A percentile compares a stretch with the other conserved stretches of the same genome.
phyloP scores from a whole-genome alignment of 2,797 vertebrate species.

The Lerista edwardsae region DNA sequence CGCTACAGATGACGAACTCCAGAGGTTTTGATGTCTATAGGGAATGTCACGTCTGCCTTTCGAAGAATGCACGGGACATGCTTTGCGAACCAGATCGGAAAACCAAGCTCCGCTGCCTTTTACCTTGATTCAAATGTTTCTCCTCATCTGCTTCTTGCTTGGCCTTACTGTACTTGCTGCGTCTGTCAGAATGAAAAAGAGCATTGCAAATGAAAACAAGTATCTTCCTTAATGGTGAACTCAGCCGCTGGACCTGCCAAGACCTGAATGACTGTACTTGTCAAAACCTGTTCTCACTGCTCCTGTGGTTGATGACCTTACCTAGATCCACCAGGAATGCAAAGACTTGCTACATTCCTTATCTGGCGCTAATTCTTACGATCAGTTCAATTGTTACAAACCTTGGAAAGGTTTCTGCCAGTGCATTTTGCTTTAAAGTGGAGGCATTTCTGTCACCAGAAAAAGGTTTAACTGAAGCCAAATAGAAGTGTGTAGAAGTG shows the following conservation, averaged over 20 bases:
- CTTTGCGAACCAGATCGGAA: slow-evolving; percentile 25
- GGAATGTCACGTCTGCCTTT: slow-evolving; percentile 23
- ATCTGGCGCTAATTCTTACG: not conserved
- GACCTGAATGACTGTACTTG: slow-evolving; percentile 51
- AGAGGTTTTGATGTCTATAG: not conserved
- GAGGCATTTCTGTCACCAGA: not conserved
- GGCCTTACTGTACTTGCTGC: slow-evolving; percentile 97
- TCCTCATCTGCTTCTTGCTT: slow-evolving; percentile 98
- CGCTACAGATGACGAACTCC: slow-evolving; percentile 22
- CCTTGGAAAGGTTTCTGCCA: not conserved
- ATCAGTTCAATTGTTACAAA: too few species aligned
- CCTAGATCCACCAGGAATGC: not conserved
- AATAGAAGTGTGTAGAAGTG: slow-evolving; percentile 10
- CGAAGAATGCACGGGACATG: slow-evolving; percentile 1
- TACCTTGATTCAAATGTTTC: slow-evolving; percentile 97
- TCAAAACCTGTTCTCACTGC: slow-evolving; percentile 17
- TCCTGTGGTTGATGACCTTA: slow-evolving; percentile 34
- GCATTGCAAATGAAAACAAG: slow-evolving; percentile 36
- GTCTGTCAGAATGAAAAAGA: slow-evolving; percentile 77
- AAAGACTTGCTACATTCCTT: slow-evolving; percentile 12
- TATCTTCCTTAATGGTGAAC: slow-evolving; percentile 25
- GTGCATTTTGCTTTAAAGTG: not conserved
- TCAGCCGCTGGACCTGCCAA: slow-evolving; percentile 16
- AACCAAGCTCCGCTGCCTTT: slow-evolving; percentile 23
- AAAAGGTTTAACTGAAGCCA: not conserved